Evolutionary conservation across 2,888 invertebrate genomes (phyloP).

Genomic region (Andrena camellia): DNA sequence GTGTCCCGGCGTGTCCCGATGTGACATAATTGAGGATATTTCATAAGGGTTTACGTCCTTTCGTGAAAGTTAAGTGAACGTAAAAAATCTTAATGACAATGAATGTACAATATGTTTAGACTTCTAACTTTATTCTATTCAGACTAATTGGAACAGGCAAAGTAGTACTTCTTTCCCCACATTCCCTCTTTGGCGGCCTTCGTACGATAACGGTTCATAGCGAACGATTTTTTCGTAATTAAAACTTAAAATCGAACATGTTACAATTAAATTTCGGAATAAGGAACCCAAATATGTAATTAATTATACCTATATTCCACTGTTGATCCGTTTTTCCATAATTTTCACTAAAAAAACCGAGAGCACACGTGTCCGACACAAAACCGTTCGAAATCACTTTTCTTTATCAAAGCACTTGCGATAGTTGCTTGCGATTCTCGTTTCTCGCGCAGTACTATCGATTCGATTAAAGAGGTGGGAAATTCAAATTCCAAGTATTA

Average conservation of each 20-base stretch:
- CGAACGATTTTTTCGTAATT: neutral
- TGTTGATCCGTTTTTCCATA: neutral
- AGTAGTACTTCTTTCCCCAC: neutral
- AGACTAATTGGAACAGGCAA: neutral
- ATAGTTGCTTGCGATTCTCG: neutral
- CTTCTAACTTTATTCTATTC: neutral
- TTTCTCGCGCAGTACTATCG: neutral
- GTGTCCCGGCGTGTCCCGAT: too few species aligned
- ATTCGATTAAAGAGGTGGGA: neutral
- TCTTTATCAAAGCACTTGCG: neutral
- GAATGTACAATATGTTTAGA: too few species aligned
- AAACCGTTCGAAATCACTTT: neutral
- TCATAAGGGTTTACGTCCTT: too few species aligned
- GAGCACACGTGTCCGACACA: neutral
- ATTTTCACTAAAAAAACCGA: neutral
- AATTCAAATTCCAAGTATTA: constrained; percentile 20
- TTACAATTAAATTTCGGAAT: neutral
- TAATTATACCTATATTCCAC: neutral
- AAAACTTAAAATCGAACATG: neutral
- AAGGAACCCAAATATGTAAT: neutral
- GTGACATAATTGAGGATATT: too few species aligned
- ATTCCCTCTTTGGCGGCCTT: too few species aligned
- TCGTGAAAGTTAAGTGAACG: too few species aligned
- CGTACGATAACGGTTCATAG: neutral
- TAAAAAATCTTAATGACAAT: too few species aligned